Base-by-base conservation (phyloP, 2,797 vertebrate genomes). In the Parotocinclus haroldoi region DNA sequence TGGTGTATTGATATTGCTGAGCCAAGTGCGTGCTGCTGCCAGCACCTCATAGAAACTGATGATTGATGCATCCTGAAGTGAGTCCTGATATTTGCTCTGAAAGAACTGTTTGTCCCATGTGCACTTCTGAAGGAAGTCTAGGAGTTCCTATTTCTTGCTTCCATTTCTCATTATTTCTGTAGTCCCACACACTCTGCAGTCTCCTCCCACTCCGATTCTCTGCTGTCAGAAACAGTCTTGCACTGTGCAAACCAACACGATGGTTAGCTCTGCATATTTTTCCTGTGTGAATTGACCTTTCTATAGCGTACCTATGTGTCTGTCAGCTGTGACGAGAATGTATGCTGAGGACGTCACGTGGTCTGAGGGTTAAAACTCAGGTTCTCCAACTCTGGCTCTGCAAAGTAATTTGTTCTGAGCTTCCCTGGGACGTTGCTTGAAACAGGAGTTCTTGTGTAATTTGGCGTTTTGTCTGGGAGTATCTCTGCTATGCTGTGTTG, bases 381-480 rank as follows among this genome's bases (percentile, higher is more conserved):
- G 59, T 65, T 58, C 18, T 63, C 40, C 12, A 50, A 3, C 57
- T 56, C 61, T 42, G 57, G 39, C 61, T 64, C 42, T 60, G 48
- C 56, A 74, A 18, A 17, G 7, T n/a, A 49, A 59, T 66, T 68
- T 69, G 63, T 63, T 75, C 56, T 14, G 49, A 66, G 72, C 52
- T 63, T 64, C 40, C 56, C 63, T 63, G 48, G 57, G 56, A 71
- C 71, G 55, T 58, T 63, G 49, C 66, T 66, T 67, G 58, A 60
- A 18, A 69, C 66, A 67, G 72, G 69, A 64, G 63, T 58, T 66
- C 17, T 73, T 71, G 71, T 75, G 64, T 73, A 55, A 71, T 78
- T 76, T 78, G 74, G 66, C 65, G 45, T 58, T 46, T 64, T 69
- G 71, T 75, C 71, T 65, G 63, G 44, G 36, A 55, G 69, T 57